A percentile compares a stretch with the other conserved stretches of the same genome.
Conservation (phyloP, 2,888 invertebrate genomes). For the Ganaspis brasiliensis region DNA sequence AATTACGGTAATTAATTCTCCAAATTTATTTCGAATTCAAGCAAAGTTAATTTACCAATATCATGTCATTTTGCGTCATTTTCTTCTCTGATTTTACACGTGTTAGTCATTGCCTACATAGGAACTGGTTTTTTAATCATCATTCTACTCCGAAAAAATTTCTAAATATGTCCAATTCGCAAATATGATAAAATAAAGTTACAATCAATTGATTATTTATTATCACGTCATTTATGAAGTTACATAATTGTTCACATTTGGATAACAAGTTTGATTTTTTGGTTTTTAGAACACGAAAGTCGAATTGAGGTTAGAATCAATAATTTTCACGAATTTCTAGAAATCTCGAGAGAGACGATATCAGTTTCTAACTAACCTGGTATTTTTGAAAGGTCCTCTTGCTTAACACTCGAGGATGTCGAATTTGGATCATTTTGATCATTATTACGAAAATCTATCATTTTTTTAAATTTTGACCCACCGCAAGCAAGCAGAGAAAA, state of each 20-base stretch:
- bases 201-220: neutral
- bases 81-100: neutral
- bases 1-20: too few species aligned
- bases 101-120: neutral
- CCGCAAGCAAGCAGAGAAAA: slow-evolving; percentile 12
- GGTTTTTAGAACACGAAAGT: neutral
- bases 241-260: slow-evolving; percentile 54
- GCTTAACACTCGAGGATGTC: slow-evolving; percentile 51
- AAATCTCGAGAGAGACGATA: neutral
- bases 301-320: slow-evolving; percentile 56
- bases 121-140: neutral
- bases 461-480: slow-evolving; percentile 14
- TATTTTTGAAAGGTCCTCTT: slow-evolving; percentile 63
- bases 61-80: neutral
- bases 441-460: slow-evolving; percentile 39
- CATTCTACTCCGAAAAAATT: neutral
- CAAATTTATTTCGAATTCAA: too few species aligned
- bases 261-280: slow-evolving; percentile 38
- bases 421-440: slow-evolving; percentile 44
- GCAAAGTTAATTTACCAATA: too few species aligned
- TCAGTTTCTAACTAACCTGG: slow-evolving; percentile 62
- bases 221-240: slow-evolving; percentile 35
- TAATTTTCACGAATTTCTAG: slow-evolving; percentile 14
- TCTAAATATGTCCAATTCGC: too few species aligned
- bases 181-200: neutral